Percentiles rank a stretch among this genome's conserved stretches.
phyloP scores from a whole-genome alignment of 2,797 vertebrate species.

The Gymnoscopelus microlampas region DNA sequence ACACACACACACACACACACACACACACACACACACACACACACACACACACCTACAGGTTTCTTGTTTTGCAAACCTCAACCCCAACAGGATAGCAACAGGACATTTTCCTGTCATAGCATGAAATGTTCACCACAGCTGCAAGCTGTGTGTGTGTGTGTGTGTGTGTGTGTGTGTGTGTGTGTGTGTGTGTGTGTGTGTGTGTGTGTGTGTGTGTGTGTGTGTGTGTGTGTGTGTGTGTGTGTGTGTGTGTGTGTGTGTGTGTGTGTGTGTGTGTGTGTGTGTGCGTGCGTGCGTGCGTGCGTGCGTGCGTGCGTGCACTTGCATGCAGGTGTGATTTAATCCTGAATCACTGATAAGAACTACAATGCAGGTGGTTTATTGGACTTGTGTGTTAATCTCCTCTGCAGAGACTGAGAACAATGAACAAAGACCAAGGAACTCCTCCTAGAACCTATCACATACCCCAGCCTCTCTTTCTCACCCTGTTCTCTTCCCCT shows the following conservation, averaged over 20 bases:
- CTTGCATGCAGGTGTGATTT: background rate
- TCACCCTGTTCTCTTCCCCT: slow-evolving; percentile 1
- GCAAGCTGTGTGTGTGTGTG: slow-evolving; percentile 1
- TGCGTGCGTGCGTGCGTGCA: slow-evolving; percentile 6
- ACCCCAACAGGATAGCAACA: slow-evolving; percentile 19
- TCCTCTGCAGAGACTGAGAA: slow-evolving; percentile 54
- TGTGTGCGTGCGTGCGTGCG: slow-evolving; percentile 4
- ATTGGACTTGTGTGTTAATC: slow-evolving; percentile 33
- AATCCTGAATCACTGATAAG: slow-evolving; percentile 31
- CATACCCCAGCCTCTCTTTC: background rate
- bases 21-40: background rate
- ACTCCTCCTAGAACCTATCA: background rate
- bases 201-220: slow-evolving; percentile 9
- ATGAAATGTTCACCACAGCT: background rate
- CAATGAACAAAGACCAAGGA: slow-evolving; percentile 63
- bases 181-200: slow-evolving; percentile 6
- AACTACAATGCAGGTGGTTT: slow-evolving; percentile 36
- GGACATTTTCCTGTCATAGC: slow-evolving; percentile 30
- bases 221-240: slow-evolving; percentile 13
- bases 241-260: slow-evolving; percentile 4
- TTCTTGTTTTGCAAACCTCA: slow-evolving; percentile 43
- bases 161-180: slow-evolving; percentile 9
- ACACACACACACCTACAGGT: slow-evolving; percentile 19
- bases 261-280: slow-evolving; percentile 1
- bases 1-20: background rate